A percentile compares a stretch with the other conserved stretches of the same genome.
Evolutionary conservation across 2,888 invertebrate species (phyloP).

Genomic region (Pedicia rivosa): DNA sequence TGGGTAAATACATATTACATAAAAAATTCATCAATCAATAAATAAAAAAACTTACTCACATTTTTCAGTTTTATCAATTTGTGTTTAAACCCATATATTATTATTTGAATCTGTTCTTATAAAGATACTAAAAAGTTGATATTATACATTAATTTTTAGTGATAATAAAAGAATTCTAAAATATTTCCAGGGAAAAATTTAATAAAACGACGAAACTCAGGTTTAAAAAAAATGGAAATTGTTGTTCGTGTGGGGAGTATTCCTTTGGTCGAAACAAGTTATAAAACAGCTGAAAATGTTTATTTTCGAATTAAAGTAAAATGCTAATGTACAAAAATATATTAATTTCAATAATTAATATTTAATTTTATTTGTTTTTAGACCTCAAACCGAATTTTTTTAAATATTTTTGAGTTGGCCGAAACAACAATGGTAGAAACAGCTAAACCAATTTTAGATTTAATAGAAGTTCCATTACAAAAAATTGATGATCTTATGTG

Average conservation of each 20-base stretch:
- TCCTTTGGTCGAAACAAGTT: conserved; percentile 68
- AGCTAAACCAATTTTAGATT: conserved; percentile 54
- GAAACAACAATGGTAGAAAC: conserved; percentile 60
- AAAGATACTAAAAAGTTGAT: too few relatives aligned
- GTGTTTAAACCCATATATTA: too few relatives aligned
- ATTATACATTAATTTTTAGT: too few relatives aligned
- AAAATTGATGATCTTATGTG: conserved; percentile 64
- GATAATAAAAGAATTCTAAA: too few relatives aligned
- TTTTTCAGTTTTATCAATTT: too few relatives aligned
- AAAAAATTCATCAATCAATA: too few relatives aligned
- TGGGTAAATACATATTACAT: too few relatives aligned
- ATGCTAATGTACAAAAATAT: conserved; percentile 1
- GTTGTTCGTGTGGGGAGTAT: conserved; percentile 59
- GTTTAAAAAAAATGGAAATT: conserved; percentile 45
- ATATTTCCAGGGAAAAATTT: conserved; percentile 10
- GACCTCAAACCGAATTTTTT: conserved; percentile 54
- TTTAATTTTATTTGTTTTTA: conserved; percentile 19
- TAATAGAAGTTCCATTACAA: conserved; percentile 54
- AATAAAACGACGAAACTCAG: conserved; percentile 12
- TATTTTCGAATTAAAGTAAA: conserved; percentile 63
- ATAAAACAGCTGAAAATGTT: conserved; percentile 54
- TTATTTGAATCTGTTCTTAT: too few relatives aligned
- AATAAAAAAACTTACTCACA: too few relatives aligned
- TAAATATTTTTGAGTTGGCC: conserved; percentile 60
- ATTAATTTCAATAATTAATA: conserved; percentile 6